phyloP scores from a whole-genome alignment of 1,140 invertebrate species.

The Phymastichus coffea region DNA sequence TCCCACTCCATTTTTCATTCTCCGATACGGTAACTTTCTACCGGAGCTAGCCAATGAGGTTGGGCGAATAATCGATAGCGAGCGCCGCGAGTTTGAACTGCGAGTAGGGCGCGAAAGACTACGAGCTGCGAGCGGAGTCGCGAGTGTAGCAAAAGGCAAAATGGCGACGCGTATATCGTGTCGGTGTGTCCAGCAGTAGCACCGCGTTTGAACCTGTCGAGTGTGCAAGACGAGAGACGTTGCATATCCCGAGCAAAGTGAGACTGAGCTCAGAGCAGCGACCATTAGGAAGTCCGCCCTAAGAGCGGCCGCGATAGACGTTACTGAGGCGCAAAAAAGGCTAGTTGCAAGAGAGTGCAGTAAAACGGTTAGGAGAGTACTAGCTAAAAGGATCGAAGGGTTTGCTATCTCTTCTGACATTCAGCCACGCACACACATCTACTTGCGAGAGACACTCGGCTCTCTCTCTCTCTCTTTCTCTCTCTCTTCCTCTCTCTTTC shows the following conservation, averaged over 20 bases:
- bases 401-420: background rate
- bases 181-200: conserved; percentile 6
- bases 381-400: conserved; percentile 1
- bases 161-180: conserved; percentile 18
- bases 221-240: background rate
- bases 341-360: background rate
- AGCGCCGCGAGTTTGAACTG: too few relatives aligned
- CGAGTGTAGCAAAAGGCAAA: conserved; percentile 6
- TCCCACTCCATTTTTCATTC: too few relatives aligned
- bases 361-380: background rate
- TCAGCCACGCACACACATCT: background rate
- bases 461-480: too few relatives aligned
- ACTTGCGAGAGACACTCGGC: too few relatives aligned
- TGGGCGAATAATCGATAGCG: background rate
- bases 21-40: background rate
- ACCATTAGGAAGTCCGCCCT: too few relatives aligned
- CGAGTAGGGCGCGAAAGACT: too few relatives aligned
- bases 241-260: too few relatives aligned
- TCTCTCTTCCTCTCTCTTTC: too few relatives aligned
- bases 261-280: too few relatives aligned
- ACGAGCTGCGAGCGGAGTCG: background rate
- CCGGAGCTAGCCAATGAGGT: background rate
- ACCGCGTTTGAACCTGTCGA: conserved; percentile 1
- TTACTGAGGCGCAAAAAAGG: background rate
- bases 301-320: background rate